Evolutionary conservation across 2,888 invertebrate species (phyloP).

Genomic region (Coremacera marginata): DNA sequence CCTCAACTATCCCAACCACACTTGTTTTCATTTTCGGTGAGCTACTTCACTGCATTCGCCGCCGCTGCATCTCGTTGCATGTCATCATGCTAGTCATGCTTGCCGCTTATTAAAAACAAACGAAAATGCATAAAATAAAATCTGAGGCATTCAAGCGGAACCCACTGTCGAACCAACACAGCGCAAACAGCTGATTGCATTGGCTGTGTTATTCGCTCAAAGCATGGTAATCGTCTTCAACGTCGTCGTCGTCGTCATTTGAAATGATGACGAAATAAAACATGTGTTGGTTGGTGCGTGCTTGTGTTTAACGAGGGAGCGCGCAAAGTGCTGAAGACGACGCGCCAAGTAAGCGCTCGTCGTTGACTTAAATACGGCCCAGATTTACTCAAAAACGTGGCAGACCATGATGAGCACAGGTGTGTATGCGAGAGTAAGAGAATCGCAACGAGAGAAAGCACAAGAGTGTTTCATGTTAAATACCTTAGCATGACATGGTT

Average conservation of each 20-base stretch:
- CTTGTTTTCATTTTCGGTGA: conserved; percentile 4
- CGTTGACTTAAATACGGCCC: conserved; percentile 8
- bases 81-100: background rate
- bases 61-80: background rate
- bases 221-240: no score
- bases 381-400: background rate
- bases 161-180: background rate
- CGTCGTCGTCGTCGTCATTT: background rate
- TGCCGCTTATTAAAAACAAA: background rate
- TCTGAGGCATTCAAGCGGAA: conserved; percentile 1
- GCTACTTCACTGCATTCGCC: background rate
- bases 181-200: conserved; percentile 21
- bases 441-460: background rate
- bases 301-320: background rate
- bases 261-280: conserved; percentile 27
- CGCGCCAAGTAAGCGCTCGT: conserved; percentile 16
- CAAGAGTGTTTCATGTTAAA: background rate
- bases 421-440: background rate
- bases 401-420: background rate
- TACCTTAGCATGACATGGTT: conserved; percentile 11
- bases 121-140: conserved; percentile 7
- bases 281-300: conserved; percentile 5
- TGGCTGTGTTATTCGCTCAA: background rate
- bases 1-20: background rate
- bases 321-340: background rate